These are phyloP conservation scores for Tenthredo mesomela DNA, from an alignment of 2,888 invertebrate genomes.

Conservation along the genomic window DNA sequence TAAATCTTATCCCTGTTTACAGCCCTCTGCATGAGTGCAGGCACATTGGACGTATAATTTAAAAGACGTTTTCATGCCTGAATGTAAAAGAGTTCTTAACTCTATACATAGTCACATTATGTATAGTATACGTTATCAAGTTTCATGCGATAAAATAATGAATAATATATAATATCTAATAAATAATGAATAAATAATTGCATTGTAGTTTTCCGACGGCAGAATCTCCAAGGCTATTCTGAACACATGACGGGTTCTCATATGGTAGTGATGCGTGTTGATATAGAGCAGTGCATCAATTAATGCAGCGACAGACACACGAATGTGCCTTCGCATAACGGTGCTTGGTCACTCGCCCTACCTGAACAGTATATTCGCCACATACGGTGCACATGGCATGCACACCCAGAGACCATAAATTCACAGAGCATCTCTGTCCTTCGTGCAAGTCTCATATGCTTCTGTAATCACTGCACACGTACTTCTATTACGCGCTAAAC, in stretches of 20 bases:
- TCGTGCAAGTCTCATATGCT: neutral
- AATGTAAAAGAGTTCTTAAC: neutral
- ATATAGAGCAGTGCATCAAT: slow-evolving; percentile 72
- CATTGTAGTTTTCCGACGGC: neutral
- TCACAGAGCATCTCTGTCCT: neutral
- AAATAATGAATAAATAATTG: neutral
- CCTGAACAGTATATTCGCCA: slow-evolving; percentile 38
- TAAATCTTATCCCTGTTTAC: slow-evolving; percentile 40
- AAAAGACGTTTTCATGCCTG: slow-evolving; percentile 4
- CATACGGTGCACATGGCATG: slow-evolving; percentile 30
- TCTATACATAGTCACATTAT: neutral
- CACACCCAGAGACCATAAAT: slow-evolving; percentile 31
- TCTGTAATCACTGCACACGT: neutral
- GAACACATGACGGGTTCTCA: slow-evolving; percentile 73
- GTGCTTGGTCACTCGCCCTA: slow-evolving; percentile 52
- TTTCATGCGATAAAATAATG: no score
- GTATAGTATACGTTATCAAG: no score
- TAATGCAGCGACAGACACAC: slow-evolving; percentile 73
- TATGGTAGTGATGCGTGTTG: slow-evolving; percentile 65
- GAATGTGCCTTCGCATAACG: slow-evolving; percentile 73
- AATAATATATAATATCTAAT: no score
- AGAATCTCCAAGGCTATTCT: slow-evolving; percentile 35
- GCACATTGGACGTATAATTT: neutral
- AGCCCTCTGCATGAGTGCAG: slow-evolving; percentile 27
- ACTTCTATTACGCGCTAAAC: slow-evolving; percentile 21